These are phyloP conservation scores for Eumaeus atala DNA, from an alignment of 1,140 invertebrate species.

Conservation along the genomic window DNA sequence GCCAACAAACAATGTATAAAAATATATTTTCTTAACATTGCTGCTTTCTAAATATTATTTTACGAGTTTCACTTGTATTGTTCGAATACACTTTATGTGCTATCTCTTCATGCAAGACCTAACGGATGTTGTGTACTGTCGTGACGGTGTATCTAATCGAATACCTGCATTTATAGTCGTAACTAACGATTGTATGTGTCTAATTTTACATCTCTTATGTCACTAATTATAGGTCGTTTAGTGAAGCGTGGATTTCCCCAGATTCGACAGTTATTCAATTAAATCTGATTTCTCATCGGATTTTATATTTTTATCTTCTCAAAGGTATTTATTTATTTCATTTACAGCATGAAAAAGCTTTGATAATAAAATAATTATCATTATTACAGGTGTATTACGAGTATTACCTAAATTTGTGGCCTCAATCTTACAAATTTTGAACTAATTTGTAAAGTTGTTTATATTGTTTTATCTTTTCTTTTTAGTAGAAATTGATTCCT, in stretches of 20 bases:
- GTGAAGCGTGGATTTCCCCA: background rate
- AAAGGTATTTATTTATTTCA: too few species aligned
- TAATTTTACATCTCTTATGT: background rate
- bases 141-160: background rate
- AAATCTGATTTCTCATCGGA: too few species aligned
- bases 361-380: too few species aligned
- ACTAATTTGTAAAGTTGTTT: too few species aligned
- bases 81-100: background rate
- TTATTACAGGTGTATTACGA: too few species aligned
- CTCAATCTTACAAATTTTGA: too few species aligned
- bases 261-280: background rate
- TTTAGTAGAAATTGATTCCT: too few species aligned
- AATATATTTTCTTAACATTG: slow-evolving; percentile 6
- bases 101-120: background rate
- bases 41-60: background rate
- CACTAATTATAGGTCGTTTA: background rate
- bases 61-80: background rate
- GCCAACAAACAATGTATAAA: slow-evolving; percentile 13
- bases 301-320: too few species aligned
- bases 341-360: too few species aligned
- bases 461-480: too few species aligned
- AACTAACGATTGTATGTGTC: background rate
- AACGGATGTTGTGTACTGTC: background rate
- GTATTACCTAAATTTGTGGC: too few species aligned
- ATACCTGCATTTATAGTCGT: background rate